Evolutionary conservation across 2,113 vertebrate species (phyloP).

Genomic region (Thermophis baileyi): DNA sequence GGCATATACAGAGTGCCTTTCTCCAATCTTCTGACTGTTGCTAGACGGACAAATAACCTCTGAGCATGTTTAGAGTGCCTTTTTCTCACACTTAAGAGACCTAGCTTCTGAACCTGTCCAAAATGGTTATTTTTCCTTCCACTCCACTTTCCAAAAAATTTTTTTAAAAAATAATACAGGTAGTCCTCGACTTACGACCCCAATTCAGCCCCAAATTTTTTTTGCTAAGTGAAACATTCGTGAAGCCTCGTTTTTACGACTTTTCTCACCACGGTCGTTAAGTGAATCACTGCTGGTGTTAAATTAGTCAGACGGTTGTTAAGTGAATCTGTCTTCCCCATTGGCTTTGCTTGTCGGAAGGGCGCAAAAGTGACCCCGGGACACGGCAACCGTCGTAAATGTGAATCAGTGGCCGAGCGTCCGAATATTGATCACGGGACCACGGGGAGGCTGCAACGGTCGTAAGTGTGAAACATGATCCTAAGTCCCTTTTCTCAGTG

Average conservation of each 20-base stretch:
- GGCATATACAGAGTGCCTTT: no score
- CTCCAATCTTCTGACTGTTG: no score
- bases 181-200: not conserved
- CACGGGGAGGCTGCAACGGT: not conserved
- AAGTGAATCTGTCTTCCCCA: not conserved
- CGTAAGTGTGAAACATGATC: not conserved
- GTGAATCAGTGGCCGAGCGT: not conserved
- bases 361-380: not conserved
- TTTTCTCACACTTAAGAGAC: not conserved
- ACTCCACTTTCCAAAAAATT: not conserved
- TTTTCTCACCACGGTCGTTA: no score
- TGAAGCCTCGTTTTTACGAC: not conserved
- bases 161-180: not conserved
- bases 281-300: no score
- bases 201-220: not conserved
- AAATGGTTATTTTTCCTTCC: not conserved
- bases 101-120: not conserved
- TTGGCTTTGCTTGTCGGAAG: no score
- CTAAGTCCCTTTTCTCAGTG: not conserved
- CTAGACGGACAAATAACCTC: no score
- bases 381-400: not conserved
- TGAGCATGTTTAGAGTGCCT: not conserved
- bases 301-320: not conserved
- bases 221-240: not conserved
- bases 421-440: no score